These are phyloP conservation scores for Mechanitis mazaeus DNA, from an alignment of 2,888 invertebrate genomes.

Conservation along the genomic window DNA sequence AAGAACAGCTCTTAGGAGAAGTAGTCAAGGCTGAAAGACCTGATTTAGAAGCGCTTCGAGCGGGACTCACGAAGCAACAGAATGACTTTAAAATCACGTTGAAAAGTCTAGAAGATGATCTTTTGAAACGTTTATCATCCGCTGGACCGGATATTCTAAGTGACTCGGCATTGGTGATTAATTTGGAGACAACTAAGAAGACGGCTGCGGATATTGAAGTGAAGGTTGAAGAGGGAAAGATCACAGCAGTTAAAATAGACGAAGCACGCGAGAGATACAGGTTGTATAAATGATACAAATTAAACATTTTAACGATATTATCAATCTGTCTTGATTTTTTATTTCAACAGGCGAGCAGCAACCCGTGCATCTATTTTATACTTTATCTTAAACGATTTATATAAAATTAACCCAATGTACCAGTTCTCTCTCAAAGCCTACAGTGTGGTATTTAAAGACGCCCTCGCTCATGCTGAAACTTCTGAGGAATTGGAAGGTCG, in stretches of 20 bases:
- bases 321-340: too few relatives aligned
- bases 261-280: constrained; percentile 93
- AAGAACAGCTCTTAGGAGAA: constrained; percentile 94
- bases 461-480: constrained; percentile 81
- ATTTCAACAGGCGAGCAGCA: constrained; percentile 82
- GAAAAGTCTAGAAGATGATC: constrained; percentile 93
- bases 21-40: constrained; percentile 96
- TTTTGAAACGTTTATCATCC: constrained; percentile 89
- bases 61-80: constrained; percentile 91
- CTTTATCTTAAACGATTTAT: constrained; percentile 93
- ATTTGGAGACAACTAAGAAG: constrained; percentile 94
- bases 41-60: constrained; percentile 89
- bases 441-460: constrained; percentile 92
- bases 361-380: constrained; percentile 92
- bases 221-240: constrained; percentile 91
- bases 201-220: constrained; percentile 93
- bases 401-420: constrained; percentile 95
- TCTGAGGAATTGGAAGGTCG: constrained; percentile 83
- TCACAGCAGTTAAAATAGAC: constrained; percentile 91
- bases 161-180: constrained; percentile 92
- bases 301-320: not conserved
- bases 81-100: constrained; percentile 96
- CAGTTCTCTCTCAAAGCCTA: constrained; percentile 97
- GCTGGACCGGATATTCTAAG: constrained; percentile 95
- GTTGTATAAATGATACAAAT: constrained; percentile 28